phyloP scores from a whole-genome alignment of 2,113 vertebrate genomes.

The Theristicus caerulescens region DNA sequence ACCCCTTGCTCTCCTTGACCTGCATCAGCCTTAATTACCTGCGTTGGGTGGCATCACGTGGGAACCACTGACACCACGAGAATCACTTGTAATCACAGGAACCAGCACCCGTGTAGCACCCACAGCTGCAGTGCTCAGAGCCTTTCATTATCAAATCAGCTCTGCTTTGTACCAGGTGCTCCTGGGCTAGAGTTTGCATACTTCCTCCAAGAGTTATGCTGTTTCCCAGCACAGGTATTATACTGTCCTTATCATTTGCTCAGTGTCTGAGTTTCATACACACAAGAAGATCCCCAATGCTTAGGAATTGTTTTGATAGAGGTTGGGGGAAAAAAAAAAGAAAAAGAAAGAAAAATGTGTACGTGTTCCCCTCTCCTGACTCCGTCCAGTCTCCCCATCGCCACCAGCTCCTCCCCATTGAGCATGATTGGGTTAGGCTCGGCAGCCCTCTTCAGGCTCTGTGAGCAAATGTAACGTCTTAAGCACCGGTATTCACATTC shows the following conservation, averaged over 20 bases:
- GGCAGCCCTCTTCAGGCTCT: conserved; percentile 16
- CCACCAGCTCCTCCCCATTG: not conserved
- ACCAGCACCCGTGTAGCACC: not conserved
- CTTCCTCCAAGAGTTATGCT: accelerated
- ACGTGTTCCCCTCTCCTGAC: too few relatives aligned
- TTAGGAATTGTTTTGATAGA: not conserved
- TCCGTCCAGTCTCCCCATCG: accelerated
- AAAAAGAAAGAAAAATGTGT: too few relatives aligned
- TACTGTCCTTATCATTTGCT: accelerated
- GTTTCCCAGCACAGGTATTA: not conserved
- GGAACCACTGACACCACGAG: not conserved
- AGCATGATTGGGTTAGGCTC: not conserved
- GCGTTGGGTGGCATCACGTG: too few relatives aligned
- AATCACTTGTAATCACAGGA: not conserved
- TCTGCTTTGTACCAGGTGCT: not conserved
- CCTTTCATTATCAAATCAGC: not conserved
- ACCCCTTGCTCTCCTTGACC: too few relatives aligned
- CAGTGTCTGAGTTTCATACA: not conserved
- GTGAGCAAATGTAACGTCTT: not conserved
- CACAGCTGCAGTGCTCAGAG: not conserved
- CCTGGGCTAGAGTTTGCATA: not conserved
- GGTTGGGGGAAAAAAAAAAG: not conserved
- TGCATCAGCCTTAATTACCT: accelerated
- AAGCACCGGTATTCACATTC: not conserved
- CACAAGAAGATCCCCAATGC: not conserved